A percentile compares a stretch with the other conserved stretches of the same genome.
phyloP scores from a whole-genome alignment of 1,140 invertebrate genomes.

The Pachyrhynchus sulphureomaculatus region DNA sequence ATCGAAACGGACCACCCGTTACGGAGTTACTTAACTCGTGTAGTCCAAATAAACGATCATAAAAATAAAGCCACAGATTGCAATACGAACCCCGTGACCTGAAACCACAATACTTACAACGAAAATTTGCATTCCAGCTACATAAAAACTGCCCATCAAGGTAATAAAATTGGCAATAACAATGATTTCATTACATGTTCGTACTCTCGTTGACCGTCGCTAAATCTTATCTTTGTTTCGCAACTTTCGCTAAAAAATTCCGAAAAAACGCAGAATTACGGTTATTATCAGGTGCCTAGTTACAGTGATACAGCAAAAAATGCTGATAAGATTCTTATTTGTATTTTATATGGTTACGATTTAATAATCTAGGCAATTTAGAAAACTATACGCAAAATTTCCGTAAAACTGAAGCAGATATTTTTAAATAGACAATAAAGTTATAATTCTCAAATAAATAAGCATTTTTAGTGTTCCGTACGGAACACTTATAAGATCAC shows the following conservation, averaged over 20 bases:
- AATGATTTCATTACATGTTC: slow-evolving; percentile 33
- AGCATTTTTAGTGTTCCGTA: no score
- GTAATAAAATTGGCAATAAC: slow-evolving; percentile 35
- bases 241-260: slow-evolving; percentile 22
- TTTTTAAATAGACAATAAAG: no score
- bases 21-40: slow-evolving; percentile 7
- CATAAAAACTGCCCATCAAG: slow-evolving; percentile 33
- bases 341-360: no score
- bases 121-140: slow-evolving; percentile 29
- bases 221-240: slow-evolving; percentile 22
- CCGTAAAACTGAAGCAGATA: no score
- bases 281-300: no score
- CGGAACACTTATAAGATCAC: no score
- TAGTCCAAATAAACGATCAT: slow-evolving; percentile 21
- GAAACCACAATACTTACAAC: slow-evolving; percentile 29
- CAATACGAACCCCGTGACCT: slow-evolving; percentile 27
- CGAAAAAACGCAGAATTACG: not conserved
- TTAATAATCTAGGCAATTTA: no score
- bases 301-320: no score
- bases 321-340: no score
- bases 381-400: no score
- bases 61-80: slow-evolving; percentile 22
- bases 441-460: no score
- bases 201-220: slow-evolving; percentile 12
- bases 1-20: slow-evolving; percentile 17